phyloP scores from a whole-genome alignment of 2,888 invertebrate genomes.

The Mimas tiliae region DNA sequence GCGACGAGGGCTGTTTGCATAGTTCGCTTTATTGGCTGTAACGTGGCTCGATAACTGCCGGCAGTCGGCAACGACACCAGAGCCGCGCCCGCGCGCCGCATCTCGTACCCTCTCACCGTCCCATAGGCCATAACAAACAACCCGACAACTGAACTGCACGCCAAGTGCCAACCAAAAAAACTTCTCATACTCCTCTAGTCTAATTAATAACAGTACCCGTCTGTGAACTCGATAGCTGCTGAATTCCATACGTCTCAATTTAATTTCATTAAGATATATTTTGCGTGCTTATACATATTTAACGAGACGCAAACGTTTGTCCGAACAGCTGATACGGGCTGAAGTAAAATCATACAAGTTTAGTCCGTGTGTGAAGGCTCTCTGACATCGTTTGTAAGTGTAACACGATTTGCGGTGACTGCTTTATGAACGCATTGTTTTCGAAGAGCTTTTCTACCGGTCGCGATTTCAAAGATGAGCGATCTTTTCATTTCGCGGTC shows the following conservation, averaged over 20 bases:
- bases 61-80: constrained; percentile 40
- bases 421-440: constrained; percentile 80
- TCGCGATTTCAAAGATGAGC: constrained; percentile 55
- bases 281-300: constrained; percentile 1
- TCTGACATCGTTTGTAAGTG: constrained; percentile 37
- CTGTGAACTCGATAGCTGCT: constrained; percentile 58
- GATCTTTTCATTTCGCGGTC: constrained; percentile 73
- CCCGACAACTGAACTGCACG: constrained; percentile 37
- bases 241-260: constrained; percentile 53
- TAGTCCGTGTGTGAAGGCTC: constrained; percentile 13
- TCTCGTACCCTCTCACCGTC: constrained; percentile 38
- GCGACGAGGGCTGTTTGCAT: constrained; percentile 74
- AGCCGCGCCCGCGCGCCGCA: constrained; percentile 16
- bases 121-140: not conserved
- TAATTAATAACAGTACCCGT: constrained; percentile 66
- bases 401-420: constrained; percentile 71
- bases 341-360: constrained; percentile 30
- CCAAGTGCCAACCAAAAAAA: constrained; percentile 30
- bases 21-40: constrained; percentile 81
- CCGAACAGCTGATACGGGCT: constrained; percentile 51
- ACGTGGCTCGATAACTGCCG: constrained; percentile 67
- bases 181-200: constrained; percentile 51
- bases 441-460: constrained; percentile 59
- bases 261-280: constrained; percentile 23
- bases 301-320: constrained; percentile 11